Evolutionary conservation across 2,113 vertebrate species (phyloP).

Genomic region (Engystomops pustulosus): DNA sequence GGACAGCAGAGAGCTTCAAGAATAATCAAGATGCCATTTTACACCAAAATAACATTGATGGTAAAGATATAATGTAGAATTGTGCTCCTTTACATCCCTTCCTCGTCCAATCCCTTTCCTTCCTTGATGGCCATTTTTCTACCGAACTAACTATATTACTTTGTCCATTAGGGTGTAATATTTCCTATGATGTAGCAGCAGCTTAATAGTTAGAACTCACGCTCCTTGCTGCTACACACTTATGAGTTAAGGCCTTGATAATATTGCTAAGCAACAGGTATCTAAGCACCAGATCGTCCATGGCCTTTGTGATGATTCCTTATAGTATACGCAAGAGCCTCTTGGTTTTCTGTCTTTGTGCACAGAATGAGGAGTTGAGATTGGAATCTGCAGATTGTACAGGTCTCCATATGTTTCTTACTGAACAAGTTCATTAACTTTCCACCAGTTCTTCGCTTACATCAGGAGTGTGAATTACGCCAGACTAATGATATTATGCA

Average conservation of each 20-base stretch:
- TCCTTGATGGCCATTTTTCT: too few relatives aligned
- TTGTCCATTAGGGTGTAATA: background rate
- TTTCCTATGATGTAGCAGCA: background rate
- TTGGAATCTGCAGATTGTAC: background rate
- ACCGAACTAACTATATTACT: too few relatives aligned
- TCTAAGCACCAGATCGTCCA: slow-evolving; percentile 38
- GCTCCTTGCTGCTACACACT: slow-evolving; percentile 3
- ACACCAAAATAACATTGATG: too few relatives aligned
- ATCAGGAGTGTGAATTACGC: background rate
- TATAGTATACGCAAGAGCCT: background rate
- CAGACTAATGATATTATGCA: slow-evolving; percentile 28
- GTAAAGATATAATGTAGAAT: too few relatives aligned
- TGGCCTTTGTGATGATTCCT: slow-evolving; percentile 10
- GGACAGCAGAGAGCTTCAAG: too few relatives aligned
- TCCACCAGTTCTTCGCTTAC: background rate
- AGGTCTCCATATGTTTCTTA: background rate
- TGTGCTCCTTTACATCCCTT: too few relatives aligned
- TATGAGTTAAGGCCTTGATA: slow-evolving; percentile 43
- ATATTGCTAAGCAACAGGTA: slow-evolving; percentile 59
- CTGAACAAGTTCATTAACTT: background rate
- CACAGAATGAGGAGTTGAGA: background rate
- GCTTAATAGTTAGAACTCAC: background rate
- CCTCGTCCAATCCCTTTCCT: too few relatives aligned
- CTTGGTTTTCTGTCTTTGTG: background rate
- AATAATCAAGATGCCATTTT: too few relatives aligned